A percentile compares a stretch with the other conserved stretches of the same genome.
phyloP scores from a whole-genome alignment of 2,797 vertebrate species.

The Centropyge bicolor region DNA sequence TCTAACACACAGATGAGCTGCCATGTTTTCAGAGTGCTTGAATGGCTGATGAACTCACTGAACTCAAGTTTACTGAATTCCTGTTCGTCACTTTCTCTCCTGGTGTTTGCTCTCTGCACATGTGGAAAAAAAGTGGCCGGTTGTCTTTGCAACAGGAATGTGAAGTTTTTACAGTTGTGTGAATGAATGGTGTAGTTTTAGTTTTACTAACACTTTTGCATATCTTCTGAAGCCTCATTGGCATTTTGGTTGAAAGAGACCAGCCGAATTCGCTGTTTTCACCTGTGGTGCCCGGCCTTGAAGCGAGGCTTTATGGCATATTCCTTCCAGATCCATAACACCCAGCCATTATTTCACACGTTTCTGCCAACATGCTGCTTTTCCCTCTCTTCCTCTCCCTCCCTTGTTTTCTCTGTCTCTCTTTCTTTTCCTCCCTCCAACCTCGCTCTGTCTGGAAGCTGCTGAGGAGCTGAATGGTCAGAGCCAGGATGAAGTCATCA shows the following conservation, averaged over 20 bases:
- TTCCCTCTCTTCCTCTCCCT: constrained; percentile 50
- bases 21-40: background rate
- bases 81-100: background rate
- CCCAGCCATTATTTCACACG: constrained; percentile 64
- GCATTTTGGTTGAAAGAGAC: background rate
- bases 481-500: constrained; percentile 83
- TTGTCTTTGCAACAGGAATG: constrained; percentile 2
- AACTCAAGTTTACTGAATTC: constrained; percentile 19
- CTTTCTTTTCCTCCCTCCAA: constrained; percentile 62
- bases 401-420: constrained; percentile 65
- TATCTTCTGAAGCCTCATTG: background rate
- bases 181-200: background rate
- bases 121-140: background rate
- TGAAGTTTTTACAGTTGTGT: background rate
- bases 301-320: constrained; percentile 13
- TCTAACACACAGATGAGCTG: background rate
- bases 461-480: constrained; percentile 73
- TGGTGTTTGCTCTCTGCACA: background rate
- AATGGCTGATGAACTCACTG: constrained; percentile 40
- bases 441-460: constrained; percentile 71
- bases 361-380: constrained; percentile 58
- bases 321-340: constrained; percentile 48
- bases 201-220: background rate
- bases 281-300: constrained; percentile 24
- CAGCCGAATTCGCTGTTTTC: constrained; percentile 15